phyloP scores from a whole-genome alignment of 2,888 invertebrate genomes.

The Poecilobothrus nobilitatus region DNA sequence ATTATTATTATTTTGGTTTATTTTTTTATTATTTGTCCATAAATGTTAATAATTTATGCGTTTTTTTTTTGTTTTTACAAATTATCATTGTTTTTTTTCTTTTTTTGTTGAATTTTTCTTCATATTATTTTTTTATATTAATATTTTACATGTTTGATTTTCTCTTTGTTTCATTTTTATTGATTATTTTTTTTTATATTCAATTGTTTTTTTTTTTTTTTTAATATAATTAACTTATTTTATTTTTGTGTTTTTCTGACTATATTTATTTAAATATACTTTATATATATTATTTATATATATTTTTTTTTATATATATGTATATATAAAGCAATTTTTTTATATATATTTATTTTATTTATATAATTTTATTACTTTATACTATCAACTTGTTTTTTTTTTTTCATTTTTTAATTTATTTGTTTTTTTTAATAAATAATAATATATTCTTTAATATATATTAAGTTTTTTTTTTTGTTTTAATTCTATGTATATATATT shows the following conservation, averaged over 20 bases:
- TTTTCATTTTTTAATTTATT: too few relatives aligned
- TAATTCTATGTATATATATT: too few relatives aligned
- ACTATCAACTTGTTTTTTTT: neutral
- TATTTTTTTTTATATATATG: too few relatives aligned
- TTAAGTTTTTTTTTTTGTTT: neutral
- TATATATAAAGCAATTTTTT: too few relatives aligned
- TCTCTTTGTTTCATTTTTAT: neutral
- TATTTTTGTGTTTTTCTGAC: neutral
- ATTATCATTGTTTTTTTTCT: neutral
- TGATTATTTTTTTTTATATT: neutral
- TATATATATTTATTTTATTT: too few relatives aligned
- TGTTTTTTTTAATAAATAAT: neutral
- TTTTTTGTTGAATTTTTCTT: neutral
- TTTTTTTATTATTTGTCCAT: neutral
- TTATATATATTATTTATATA: too few relatives aligned
- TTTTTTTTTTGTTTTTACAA: neutral
- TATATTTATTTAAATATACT: neutral
- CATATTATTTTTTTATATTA: neutral
- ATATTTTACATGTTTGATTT: neutral
- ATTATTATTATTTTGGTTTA: neutral
- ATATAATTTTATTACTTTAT: too few relatives aligned
- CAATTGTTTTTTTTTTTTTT: neutral
- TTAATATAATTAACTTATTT: neutral
- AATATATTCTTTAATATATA: neutral
- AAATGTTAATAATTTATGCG: constrained; percentile 4